Evolutionary conservation across 2,113 vertebrate genomes (phyloP).

Genomic region (Saccopteryx bilineata): DNA sequence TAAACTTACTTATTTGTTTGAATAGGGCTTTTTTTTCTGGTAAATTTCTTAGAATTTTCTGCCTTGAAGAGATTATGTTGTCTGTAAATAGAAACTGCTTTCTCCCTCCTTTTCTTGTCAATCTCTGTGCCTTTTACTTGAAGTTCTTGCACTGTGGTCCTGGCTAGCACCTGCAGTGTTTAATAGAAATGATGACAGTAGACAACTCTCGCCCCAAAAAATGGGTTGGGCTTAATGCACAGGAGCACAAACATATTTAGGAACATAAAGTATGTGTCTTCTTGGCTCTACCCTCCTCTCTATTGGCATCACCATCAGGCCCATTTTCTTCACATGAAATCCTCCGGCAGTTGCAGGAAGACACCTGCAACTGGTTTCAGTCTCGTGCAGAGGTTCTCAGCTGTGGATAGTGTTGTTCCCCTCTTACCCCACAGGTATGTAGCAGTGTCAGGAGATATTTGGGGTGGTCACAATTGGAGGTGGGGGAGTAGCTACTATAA

Average conservation of each 20-base stretch:
- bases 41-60: conserved; percentile 39
- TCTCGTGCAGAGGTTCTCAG: not conserved
- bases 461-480: not conserved
- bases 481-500: not conserved
- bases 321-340: not conserved
- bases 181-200: not conserved
- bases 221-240: not conserved
- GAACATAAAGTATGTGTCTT: not conserved
- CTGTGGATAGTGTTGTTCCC: not conserved
- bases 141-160: not conserved
- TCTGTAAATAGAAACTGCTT: not conserved
- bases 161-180: not conserved
- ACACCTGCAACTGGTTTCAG: not conserved
- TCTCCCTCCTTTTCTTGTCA: not conserved
- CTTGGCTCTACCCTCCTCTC: not conserved
- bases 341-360: not conserved
- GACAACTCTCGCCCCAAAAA: not conserved
- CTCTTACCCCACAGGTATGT: not conserved
- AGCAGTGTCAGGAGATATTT: not conserved
- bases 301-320: not conserved
- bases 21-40: not conserved
- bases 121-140: conserved; percentile 2
- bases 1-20: conserved; percentile 13
- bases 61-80: not conserved
- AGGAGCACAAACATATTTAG: not conserved